A percentile compares a stretch with the other conserved stretches of the same genome.
Evolutionary conservation across 2,113 vertebrate species (phyloP).

Genomic region (Hippocampus mohnikei): DNA sequence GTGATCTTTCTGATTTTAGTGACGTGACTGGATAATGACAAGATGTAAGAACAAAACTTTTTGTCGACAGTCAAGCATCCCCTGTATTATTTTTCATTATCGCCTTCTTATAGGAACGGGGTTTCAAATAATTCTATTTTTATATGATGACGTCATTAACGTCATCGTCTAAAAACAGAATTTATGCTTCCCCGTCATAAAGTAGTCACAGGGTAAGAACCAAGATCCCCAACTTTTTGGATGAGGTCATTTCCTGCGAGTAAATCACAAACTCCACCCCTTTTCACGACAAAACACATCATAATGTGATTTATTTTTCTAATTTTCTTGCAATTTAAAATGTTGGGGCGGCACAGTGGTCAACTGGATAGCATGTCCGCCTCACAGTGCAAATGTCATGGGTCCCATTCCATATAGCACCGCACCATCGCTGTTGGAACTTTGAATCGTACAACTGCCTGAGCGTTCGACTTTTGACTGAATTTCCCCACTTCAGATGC

Average conservation of each 20-base stretch:
- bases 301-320: too few species aligned
- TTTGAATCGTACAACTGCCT: too few species aligned
- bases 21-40: neutral
- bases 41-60: neutral
- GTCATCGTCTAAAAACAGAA: neutral
- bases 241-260: slow-evolving; percentile 33
- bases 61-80: neutral
- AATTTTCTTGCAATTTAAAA: too few species aligned
- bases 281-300: slow-evolving; percentile 33
- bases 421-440: too few species aligned
- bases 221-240: slow-evolving; percentile 40
- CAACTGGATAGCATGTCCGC: too few species aligned
- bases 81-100: neutral
- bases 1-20: too few species aligned
- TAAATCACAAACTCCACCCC: slow-evolving; percentile 31
- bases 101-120: neutral
- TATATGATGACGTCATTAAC: neutral
- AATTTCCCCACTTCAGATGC: too few species aligned
- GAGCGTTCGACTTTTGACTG: too few species aligned
- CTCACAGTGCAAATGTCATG: too few species aligned
- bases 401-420: too few species aligned
- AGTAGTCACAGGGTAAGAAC: neutral
- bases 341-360: too few species aligned
- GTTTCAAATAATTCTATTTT: neutral
- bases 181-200: neutral